Evolutionary conservation across 1,140 invertebrate species (phyloP).

Genomic region (Dendrolimus kikuchii): DNA sequence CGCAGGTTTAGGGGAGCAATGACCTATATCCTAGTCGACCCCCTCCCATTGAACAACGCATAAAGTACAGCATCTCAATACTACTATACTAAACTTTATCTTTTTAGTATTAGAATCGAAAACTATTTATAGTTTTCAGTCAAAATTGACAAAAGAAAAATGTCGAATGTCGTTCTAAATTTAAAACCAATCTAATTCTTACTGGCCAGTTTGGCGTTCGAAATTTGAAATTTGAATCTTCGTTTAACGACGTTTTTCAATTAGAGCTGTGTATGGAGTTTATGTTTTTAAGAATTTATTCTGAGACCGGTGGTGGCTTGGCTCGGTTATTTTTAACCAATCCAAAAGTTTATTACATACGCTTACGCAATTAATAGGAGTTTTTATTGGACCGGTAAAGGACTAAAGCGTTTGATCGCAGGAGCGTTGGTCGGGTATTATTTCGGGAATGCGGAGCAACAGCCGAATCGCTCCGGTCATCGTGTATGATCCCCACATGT

Average conservation of each 20-base stretch:
- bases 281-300: conserved; percentile 71
- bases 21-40: conserved; percentile 67
- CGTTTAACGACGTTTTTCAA: conserved; percentile 26
- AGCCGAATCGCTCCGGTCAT: conserved; percentile 1
- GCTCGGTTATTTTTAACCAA: conserved; percentile 65
- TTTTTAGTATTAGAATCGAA: conserved; percentile 61
- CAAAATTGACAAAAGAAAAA: conserved; percentile 30
- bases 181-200: conserved; percentile 53
- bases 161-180: conserved; percentile 39
- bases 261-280: conserved; percentile 35
- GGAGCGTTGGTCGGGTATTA: conserved; percentile 22
- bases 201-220: conserved; percentile 33
- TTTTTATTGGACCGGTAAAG: conserved; percentile 66
- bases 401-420: conserved; percentile 57
- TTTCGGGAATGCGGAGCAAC: conserved; percentile 23
- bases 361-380: conserved; percentile 67
- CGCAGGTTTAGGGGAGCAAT: conserved; percentile 69
- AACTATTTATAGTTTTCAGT: conserved; percentile 58
- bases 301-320: conserved; percentile 46
- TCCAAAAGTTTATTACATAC: conserved; percentile 66
- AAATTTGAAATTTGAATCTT: conserved; percentile 25
- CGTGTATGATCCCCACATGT: background rate
- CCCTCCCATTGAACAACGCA: conserved; percentile 38
- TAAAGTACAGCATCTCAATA: conserved; percentile 32
- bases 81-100: conserved; percentile 62